Evolutionary conservation across 2,797 vertebrate genomes (phyloP).

Genomic region (Pipistrellus pygmaeus): DNA sequence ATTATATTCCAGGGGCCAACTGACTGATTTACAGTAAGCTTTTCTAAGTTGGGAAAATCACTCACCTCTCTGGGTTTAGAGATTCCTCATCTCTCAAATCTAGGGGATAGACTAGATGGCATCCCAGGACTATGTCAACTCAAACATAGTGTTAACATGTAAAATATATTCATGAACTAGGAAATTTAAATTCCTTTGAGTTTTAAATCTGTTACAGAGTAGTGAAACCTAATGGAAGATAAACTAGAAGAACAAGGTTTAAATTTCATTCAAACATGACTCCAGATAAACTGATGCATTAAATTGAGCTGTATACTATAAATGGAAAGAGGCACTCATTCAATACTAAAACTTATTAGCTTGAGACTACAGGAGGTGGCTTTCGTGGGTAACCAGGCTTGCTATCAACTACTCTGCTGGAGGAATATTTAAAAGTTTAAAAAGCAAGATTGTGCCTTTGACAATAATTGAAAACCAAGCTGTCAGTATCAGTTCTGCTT

Average conservation of each 20-base stretch:
- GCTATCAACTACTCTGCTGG: background rate
- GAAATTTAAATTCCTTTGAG: background rate
- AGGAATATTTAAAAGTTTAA: conserved; percentile 53
- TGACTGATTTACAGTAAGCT: background rate
- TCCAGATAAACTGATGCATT: conserved; percentile 18
- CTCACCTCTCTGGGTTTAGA: background rate
- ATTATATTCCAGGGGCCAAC: background rate
- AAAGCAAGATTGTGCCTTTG: conserved; percentile 46
- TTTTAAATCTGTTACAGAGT: conserved; percentile 30
- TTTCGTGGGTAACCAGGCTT: conserved; percentile 7
- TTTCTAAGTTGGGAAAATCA: conserved; percentile 10
- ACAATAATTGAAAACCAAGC: conserved; percentile 58
- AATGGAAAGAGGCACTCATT: background rate
- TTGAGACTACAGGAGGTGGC: background rate
- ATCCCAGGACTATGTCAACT: background rate
- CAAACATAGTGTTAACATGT: background rate
- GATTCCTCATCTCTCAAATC: background rate
- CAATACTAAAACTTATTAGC: background rate
- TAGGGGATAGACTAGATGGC: background rate
- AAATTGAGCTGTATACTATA: background rate
- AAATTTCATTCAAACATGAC: conserved; percentile 58
- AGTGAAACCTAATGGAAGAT: conserved; percentile 31
- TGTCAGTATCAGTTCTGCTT: conserved; percentile 45
- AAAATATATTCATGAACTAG: background rate
- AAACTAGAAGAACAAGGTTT: background rate